These are phyloP conservation scores for Agrochola lota DNA, from an alignment of 2,888 invertebrate genomes.

Conservation along the genomic window DNA sequence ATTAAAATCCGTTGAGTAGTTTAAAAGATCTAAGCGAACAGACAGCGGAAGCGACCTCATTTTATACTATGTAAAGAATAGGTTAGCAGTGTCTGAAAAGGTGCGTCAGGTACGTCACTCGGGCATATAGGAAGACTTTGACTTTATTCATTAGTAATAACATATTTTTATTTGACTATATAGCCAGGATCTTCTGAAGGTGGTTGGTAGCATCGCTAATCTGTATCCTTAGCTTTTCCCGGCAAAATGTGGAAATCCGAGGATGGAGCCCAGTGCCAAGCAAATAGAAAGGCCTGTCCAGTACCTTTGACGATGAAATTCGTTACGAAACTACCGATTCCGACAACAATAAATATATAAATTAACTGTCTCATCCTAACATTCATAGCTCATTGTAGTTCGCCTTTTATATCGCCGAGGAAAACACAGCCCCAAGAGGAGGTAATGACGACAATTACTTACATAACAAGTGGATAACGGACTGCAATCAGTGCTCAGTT, in stretches of 20 bases:
- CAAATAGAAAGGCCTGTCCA: neutral
- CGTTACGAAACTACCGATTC: neutral
- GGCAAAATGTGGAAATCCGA: neutral
- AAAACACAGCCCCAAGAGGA: constrained; percentile 75
- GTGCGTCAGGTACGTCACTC: neutral
- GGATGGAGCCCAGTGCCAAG: neutral
- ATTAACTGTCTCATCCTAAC: constrained; percentile 62
- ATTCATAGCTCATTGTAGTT: constrained; percentile 62
- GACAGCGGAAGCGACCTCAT: too few relatives aligned
- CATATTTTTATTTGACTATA: neutral
- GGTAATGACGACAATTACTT: constrained; percentile 72
- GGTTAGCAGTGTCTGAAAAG: neutral
- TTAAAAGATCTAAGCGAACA: too few relatives aligned
- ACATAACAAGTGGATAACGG: constrained; percentile 67
- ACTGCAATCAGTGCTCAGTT: constrained; percentile 30
- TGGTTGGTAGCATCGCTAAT: neutral
- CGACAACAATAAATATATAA: neutral
- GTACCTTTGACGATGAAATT: neutral
- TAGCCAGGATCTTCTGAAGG: neutral
- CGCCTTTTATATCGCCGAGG: constrained; percentile 74
- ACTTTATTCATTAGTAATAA: neutral
- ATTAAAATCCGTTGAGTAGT: too few relatives aligned
- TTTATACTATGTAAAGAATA: too few relatives aligned
- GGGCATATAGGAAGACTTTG: neutral
- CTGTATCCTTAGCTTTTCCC: neutral